A percentile compares a stretch with the other conserved stretches of the same genome.
Evolutionary conservation across 2,113 vertebrate species (phyloP).

Genomic region (Sylvilagus bachmani): DNA sequence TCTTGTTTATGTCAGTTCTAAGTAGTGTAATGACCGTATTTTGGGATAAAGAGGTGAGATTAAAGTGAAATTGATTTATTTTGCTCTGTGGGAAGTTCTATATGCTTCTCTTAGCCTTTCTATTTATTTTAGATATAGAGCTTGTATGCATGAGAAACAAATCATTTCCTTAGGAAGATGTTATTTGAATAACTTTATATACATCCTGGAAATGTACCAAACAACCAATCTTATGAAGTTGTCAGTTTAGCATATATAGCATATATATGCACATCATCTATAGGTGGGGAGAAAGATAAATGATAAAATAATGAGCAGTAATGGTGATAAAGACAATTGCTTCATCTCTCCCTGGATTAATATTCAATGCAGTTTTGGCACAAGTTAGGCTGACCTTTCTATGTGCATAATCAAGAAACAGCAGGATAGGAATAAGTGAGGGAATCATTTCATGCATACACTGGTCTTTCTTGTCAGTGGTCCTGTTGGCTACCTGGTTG

Average conservation of each 20-base stretch:
- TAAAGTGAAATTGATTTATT: constrained; percentile 67
- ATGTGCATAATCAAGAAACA: not conserved
- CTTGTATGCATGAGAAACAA: constrained; percentile 48
- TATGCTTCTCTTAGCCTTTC: constrained; percentile 19
- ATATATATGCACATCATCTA: not conserved
- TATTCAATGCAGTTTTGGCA: constrained; percentile 35
- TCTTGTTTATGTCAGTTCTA: constrained; percentile 39
- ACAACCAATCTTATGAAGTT: constrained; percentile 6
- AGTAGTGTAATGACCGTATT: constrained; percentile 53
- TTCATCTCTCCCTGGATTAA: constrained; percentile 19
- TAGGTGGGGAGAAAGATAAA: constrained; percentile 14
- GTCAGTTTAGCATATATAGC: not conserved
- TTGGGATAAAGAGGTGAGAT: constrained; percentile 62
- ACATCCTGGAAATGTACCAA: not conserved
- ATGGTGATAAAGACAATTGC: not conserved
- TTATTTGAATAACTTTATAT: constrained; percentile 41
- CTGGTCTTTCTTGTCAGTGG: constrained; percentile 22
- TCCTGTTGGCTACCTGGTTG: not conserved
- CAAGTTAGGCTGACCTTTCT: not conserved
- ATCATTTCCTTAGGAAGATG: constrained; percentile 61
- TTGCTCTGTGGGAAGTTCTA: constrained; percentile 61
- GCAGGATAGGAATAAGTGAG: not conserved
- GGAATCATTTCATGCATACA: not conserved
- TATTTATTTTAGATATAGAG: constrained; percentile 68
- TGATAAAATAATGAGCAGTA: constrained; percentile 31